phyloP scores from a whole-genome alignment of 2,797 vertebrate genomes.

The Microcaecilia unicolor region DNA sequence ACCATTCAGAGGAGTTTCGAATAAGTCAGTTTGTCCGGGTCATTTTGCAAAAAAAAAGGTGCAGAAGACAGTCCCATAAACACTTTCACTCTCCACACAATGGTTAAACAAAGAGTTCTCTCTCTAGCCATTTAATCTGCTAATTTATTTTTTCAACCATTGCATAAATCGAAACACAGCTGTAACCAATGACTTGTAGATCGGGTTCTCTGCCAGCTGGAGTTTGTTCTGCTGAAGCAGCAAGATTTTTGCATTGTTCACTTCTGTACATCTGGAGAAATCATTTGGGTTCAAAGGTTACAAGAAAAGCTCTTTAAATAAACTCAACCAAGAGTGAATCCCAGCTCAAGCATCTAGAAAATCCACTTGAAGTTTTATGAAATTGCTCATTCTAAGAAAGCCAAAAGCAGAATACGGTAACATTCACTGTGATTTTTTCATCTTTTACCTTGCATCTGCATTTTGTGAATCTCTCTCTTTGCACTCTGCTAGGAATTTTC shows the following conservation, averaged over 20 bases:
- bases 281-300: slow-evolving; percentile 77
- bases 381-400: slow-evolving; percentile 30
- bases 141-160: slow-evolving; percentile 95
- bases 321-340: slow-evolving; percentile 58
- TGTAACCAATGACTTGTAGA: slow-evolving; percentile 91
- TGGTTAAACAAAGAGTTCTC: slow-evolving; percentile 70
- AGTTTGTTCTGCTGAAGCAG: slow-evolving; percentile 84
- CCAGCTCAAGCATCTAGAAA: slow-evolving; percentile 38
- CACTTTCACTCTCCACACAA: slow-evolving; percentile 61
- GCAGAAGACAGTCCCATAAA: slow-evolving; percentile 62
- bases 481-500: too few species aligned
- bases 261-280: slow-evolving; percentile 89
- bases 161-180: slow-evolving; percentile 90
- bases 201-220: slow-evolving; percentile 77
- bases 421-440: too few species aligned
- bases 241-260: slow-evolving; percentile 75
- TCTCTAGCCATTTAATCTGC: slow-evolving; percentile 75
- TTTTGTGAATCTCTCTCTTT: too few species aligned
- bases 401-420: too few species aligned
- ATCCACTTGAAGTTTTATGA: slow-evolving; percentile 22
- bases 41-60: slow-evolving; percentile 55
- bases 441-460: too few species aligned
- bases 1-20: slow-evolving; percentile 50
- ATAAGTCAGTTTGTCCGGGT: slow-evolving; percentile 59
- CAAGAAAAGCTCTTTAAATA: slow-evolving; percentile 79